Percentiles rank a stretch among this genome's conserved stretches.
Conservation (phyloP, 2,888 invertebrate genomes). For the Leptogaster cylindrica region DNA sequence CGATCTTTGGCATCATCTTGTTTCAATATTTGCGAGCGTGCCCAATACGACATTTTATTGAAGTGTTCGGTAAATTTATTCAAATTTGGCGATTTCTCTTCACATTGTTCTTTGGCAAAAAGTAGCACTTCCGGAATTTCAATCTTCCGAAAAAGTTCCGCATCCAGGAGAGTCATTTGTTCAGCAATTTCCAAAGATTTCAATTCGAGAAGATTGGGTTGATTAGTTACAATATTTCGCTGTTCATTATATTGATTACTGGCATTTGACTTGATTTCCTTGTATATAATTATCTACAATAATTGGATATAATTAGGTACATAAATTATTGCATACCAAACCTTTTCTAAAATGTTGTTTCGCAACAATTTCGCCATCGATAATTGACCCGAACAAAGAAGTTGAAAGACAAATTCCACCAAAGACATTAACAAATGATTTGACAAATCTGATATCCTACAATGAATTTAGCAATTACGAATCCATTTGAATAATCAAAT, state of each 20-base stretch:
- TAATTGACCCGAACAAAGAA: constrained; percentile 90
- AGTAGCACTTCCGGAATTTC: constrained; percentile 96
- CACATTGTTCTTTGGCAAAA: constrained; percentile 97
- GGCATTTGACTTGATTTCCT: constrained; percentile 58
- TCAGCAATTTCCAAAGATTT: constrained; percentile 95
- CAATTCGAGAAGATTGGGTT: constrained; percentile 82
- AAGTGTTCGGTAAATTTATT: constrained; percentile 98
- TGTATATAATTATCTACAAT: constrained; percentile 55
- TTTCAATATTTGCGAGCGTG: constrained; percentile 89
- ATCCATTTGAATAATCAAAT: not conserved
- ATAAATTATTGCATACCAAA: constrained; percentile 22
- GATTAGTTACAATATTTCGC: constrained; percentile 66
- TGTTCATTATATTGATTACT: constrained; percentile 63
- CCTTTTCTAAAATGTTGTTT: constrained; percentile 90
- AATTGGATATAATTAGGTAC: constrained; percentile 17
- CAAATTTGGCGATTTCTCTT: constrained; percentile 95
- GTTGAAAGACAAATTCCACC: constrained; percentile 92
- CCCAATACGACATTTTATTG: constrained; percentile 99
- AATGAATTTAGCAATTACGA: constrained; percentile 49
- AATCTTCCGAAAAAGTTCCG: constrained; percentile 93
- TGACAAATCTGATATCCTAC: constrained; percentile 84
- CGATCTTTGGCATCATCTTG: constrained; percentile 93
- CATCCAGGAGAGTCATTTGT: constrained; percentile 97
- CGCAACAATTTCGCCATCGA: constrained; percentile 88
- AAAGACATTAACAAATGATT: constrained; percentile 79